Percentiles rank a stretch among this genome's conserved stretches.
Conservation (phyloP, 2,888 invertebrate genomes). For the Erannis defoliaria region DNA sequence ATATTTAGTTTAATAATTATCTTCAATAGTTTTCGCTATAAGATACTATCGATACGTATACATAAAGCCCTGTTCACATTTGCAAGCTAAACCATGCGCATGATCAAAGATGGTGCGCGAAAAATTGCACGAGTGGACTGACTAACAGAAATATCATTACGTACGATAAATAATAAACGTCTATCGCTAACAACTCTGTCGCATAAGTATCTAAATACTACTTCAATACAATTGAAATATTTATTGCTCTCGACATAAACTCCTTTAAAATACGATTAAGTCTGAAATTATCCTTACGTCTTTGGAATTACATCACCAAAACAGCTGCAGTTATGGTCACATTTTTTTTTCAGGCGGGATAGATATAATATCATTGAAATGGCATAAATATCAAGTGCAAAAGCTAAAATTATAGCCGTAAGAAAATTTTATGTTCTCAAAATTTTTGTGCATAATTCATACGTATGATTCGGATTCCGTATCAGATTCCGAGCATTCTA, state of each 20-base stretch:
- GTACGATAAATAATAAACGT: constrained; percentile 43
- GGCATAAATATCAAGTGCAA: constrained; percentile 40
- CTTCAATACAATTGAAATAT: constrained; percentile 49
- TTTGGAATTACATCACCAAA: constrained; percentile 87
- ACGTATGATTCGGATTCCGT: constrained; percentile 85
- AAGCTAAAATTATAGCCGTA: constrained; percentile 42
- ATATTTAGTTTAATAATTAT: constrained; percentile 33
- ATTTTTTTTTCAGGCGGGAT: constrained; percentile 81
- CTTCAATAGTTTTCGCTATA: constrained; percentile 33
- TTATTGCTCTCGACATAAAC: constrained; percentile 54
- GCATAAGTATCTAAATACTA: constrained; percentile 29
- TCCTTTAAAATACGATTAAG: constrained; percentile 64
- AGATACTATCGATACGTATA: constrained; percentile 33
- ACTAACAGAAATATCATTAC: constrained; percentile 34
- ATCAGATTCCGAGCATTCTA: constrained; percentile 81
- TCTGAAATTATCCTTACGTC: constrained; percentile 83
- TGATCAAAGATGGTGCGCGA: neutral
- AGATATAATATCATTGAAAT: constrained; percentile 55
- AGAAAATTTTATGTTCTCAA: constrained; percentile 22
- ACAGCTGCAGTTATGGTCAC: constrained; percentile 84
- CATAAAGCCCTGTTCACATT: constrained; percentile 13
- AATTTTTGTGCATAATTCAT: constrained; percentile 52
- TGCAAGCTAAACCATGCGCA: neutral
- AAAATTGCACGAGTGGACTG: neutral
- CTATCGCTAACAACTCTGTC: constrained; percentile 41